phyloP scores from a whole-genome alignment of 2,888 invertebrate species.

The Agonum fuliginosum region DNA sequence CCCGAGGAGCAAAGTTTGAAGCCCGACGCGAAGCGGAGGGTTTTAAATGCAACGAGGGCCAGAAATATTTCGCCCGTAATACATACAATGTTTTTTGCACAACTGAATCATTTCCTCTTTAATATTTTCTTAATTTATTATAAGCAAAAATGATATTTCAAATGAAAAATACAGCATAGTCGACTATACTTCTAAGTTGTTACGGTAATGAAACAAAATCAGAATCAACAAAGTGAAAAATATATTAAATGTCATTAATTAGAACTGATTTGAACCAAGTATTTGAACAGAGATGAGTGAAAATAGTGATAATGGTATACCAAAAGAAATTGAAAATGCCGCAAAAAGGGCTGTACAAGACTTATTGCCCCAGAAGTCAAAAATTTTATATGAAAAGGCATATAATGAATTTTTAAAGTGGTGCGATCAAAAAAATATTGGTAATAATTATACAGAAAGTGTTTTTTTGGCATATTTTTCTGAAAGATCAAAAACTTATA shows the following conservation, averaged over 20 bases:
- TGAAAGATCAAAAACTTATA: too few relatives aligned
- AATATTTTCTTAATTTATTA: conserved; percentile 11
- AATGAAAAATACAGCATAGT: neutral
- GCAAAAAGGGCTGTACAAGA: conserved; percentile 5
- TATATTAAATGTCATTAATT: neutral
- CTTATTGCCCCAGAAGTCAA: neutral
- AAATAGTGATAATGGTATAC: conserved; percentile 6
- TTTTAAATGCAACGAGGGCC: too few relatives aligned
- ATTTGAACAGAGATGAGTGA: neutral
- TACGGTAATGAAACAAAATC: conserved; percentile 15
- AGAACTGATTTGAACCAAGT: neutral
- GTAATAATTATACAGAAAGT: too few relatives aligned
- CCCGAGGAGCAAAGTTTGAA: too few relatives aligned
- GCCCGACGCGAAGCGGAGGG: too few relatives aligned
- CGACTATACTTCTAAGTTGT: neutral
- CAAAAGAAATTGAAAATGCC: conserved; percentile 9
- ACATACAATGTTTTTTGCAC: too few relatives aligned
- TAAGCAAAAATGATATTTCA: conserved; percentile 7
- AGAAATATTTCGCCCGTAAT: too few relatives aligned
- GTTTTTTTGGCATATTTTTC: too few relatives aligned
- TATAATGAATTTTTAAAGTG: neutral
- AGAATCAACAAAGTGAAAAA: conserved; percentile 9
- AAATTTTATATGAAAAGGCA: neutral
- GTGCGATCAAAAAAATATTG: neutral
- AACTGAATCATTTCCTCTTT: neutral